Evolutionary conservation across 2,888 invertebrate species (phyloP).

Genomic region (Leistus spinibarbis): DNA sequence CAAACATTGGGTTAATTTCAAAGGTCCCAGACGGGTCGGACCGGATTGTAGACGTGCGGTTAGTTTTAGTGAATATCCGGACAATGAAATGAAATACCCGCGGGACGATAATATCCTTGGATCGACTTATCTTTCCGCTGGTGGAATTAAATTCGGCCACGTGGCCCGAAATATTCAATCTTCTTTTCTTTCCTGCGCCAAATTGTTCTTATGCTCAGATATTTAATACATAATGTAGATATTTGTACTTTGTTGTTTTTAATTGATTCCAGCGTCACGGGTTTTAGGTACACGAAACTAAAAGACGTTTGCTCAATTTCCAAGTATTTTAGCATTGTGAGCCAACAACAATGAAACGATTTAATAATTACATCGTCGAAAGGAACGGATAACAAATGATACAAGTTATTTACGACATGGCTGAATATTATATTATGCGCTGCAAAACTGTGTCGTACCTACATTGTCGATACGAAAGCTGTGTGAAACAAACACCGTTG

Average conservation of each 20-base stretch:
- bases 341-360: neutral
- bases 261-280: too few relatives aligned
- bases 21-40: neutral
- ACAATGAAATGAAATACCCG: conserved; percentile 8
- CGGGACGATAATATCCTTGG: conserved; percentile 15
- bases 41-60: neutral
- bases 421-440: neutral
- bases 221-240: too few relatives aligned
- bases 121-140: conserved; percentile 32
- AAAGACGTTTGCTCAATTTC: conserved; percentile 8
- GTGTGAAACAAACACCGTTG: neutral
- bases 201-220: neutral
- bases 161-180: neutral
- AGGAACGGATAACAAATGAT: neutral
- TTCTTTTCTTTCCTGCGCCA: neutral
- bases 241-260: too few relatives aligned
- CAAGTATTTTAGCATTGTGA: too few relatives aligned
- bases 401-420: neutral
- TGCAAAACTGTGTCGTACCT: neutral
- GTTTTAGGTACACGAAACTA: too few relatives aligned
- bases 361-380: neutral
- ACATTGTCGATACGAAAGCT: neutral
- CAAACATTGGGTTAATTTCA: neutral
- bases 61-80: neutral
- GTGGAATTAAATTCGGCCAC: conserved; percentile 27